phyloP scores from a whole-genome alignment of 2,888 invertebrate species.

The Hirtodrosophila histrioides region DNA sequence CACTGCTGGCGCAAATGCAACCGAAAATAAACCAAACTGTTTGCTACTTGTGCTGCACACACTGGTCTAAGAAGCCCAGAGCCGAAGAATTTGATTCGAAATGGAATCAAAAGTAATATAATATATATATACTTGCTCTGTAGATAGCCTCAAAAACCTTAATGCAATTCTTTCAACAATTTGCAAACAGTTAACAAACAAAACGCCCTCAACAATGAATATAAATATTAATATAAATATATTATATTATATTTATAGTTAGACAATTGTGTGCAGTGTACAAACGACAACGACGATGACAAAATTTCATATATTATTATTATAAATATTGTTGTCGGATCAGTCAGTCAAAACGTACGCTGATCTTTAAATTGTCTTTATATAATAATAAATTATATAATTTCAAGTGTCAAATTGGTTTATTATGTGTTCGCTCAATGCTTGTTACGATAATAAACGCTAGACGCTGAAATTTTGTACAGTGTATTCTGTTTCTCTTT shows the following conservation, averaged over 20 bases:
- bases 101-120: conserved; percentile 27
- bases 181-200: conserved; percentile 84
- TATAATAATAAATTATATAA: conserved; percentile 27
- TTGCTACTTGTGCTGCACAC: conserved; percentile 84
- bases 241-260: conserved; percentile 19
- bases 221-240: conserved; percentile 28
- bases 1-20: conserved; percentile 57
- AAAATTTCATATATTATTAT: conserved; percentile 13
- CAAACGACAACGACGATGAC: conserved; percentile 57
- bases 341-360: conserved; percentile 63
- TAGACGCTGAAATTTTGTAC: conserved; percentile 59
- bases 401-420: conserved; percentile 65
- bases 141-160: conserved; percentile 73
- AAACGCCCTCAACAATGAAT: conserved; percentile 76
- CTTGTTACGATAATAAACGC: conserved; percentile 82
- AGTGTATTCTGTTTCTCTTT: conserved; percentile 32
- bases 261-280: conserved; percentile 54
- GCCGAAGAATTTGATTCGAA: conserved; percentile 27
- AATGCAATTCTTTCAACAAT: conserved; percentile 84
- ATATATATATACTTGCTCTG: conserved; percentile 35
- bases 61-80: conserved; percentile 75
- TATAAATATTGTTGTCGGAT: conserved; percentile 33
- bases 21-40: conserved; percentile 83
- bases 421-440: conserved; percentile 81
- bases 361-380: conserved; percentile 41